These are phyloP conservation scores for Euglossa dilemma DNA, from an alignment of 1,140 invertebrate species.

Conservation along the genomic window DNA sequence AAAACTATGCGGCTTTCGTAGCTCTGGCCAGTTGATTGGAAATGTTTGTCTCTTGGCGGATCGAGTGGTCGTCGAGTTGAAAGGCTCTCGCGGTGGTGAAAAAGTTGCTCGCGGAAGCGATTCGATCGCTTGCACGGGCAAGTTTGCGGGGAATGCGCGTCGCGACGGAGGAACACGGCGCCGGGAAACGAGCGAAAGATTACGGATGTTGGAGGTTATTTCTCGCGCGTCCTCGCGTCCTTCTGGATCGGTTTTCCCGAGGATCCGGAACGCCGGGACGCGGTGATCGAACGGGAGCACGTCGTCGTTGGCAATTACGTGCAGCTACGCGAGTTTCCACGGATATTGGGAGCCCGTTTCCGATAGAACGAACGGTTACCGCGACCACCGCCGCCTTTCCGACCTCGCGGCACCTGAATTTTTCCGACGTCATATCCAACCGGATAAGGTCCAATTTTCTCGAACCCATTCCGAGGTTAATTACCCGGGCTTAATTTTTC, in stretches of 20 bases:
- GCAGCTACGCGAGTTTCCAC: not conserved
- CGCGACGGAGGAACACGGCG: constrained; percentile 56
- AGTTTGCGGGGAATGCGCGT: not conserved
- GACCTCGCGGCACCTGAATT: not conserved
- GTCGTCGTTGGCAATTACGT: constrained; percentile 13
- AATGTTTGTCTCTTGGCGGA: constrained; percentile 55
- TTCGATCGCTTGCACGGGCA: too few relatives aligned
- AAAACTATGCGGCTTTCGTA: constrained; percentile 23
- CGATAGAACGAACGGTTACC: constrained; percentile 1
- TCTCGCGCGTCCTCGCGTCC: not conserved
- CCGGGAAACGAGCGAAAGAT: constrained; percentile 53
- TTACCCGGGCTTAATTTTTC: not conserved
- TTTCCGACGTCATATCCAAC: not conserved
- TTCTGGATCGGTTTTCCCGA: not conserved
- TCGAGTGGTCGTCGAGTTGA: constrained; percentile 26
- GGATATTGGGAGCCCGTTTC: constrained; percentile 23
- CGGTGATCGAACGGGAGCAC: not conserved
- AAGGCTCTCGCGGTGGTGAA: constrained; percentile 44
- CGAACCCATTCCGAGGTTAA: not conserved
- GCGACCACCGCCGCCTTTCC: not conserved
- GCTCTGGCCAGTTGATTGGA: constrained; percentile 48
- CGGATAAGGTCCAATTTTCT: not conserved
- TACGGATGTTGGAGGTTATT: constrained; percentile 64
- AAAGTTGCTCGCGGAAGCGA: constrained; percentile 66
- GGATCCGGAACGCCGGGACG: not conserved